Evolutionary conservation across 2,888 invertebrate species (phyloP).

Genomic region (Parnassius apollo): DNA sequence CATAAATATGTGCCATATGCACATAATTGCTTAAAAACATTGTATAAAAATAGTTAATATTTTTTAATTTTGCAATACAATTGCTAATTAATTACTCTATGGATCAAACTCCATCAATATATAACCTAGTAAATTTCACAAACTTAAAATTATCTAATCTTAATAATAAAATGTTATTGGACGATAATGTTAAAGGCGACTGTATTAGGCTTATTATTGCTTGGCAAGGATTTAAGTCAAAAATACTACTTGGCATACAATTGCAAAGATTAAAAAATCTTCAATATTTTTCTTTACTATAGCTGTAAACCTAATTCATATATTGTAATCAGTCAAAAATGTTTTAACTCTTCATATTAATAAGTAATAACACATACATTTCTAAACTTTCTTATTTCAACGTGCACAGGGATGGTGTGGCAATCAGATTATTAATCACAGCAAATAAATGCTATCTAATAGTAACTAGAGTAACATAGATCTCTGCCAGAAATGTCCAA

Average conservation of each 20-base stretch:
- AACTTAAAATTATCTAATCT: conserved; percentile 15
- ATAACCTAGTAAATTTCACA: conserved; percentile 11
- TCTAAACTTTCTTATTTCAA: no score
- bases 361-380: no score
- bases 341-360: no score
- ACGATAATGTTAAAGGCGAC: conserved; percentile 25
- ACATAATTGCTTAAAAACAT: conserved; percentile 24
- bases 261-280: no score
- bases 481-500: conserved; percentile 15
- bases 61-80: conserved; percentile 23
- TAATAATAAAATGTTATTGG: conserved; percentile 25
- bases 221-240: conserved; percentile 28
- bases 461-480: conserved; percentile 2
- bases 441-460: conserved; percentile 20
- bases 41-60: conserved; percentile 29
- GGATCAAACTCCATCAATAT: conserved; percentile 3
- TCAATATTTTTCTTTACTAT: no score
- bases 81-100: conserved; percentile 26
- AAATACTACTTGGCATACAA: neutral
- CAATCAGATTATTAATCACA: conserved; percentile 4
- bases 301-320: no score
- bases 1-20: conserved; percentile 24
- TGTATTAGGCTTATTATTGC: conserved; percentile 23
- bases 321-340: no score
- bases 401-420: no score